Evolutionary conservation across 2,797 vertebrate genomes (phyloP), one percentile per base, ranked within the genome.

Genomic region (Prunella strophiata): DNA sequence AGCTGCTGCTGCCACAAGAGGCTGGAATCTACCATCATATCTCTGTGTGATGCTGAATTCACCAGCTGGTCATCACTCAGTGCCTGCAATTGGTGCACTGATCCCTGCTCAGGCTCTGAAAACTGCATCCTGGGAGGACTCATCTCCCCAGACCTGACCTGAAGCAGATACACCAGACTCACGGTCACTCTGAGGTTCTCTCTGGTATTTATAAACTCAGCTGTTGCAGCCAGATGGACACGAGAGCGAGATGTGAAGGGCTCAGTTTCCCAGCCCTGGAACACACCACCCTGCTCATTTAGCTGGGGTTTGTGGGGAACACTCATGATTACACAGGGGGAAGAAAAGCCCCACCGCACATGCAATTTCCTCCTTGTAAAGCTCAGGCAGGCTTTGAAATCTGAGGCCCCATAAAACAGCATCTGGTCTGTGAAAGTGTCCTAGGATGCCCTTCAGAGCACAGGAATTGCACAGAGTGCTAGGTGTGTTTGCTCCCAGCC

Each of bases 291-390:
- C 79, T 2, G 5, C 50, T 85, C 79, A 5, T 82, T 94, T 80
- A 91, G 80, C 36, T 9, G 70, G 29, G 52, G 76, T 78, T 93
- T 96, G 96, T 58, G 88, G 94, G 80, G 89, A 85, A 79, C 76
- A 47, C 40, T 70, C 30, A 48, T 90, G 65, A 95, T 91, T 92
- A 89, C 40, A 92, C 11, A 36, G 74, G 79, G 92, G 72, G 90
- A 93, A 93, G 91, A 94, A 85, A 95, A 94, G 74, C 86, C 90
- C 95, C 94, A 88, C 91, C 90, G 0, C 93, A 95, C 89, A 94
- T n/a, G 61, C 55, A 85, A 93, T 89, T 95, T 94, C 88, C 71
- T 94, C 90, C 97, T 95, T 80, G 83, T 93, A 94, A 95, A 97
- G 70, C 45, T 92, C 86, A 47, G 83, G 94, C 79, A 95, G 79